phyloP scores from a whole-genome alignment of 1,140 invertebrate species.

The Leptinotarsa texana region DNA sequence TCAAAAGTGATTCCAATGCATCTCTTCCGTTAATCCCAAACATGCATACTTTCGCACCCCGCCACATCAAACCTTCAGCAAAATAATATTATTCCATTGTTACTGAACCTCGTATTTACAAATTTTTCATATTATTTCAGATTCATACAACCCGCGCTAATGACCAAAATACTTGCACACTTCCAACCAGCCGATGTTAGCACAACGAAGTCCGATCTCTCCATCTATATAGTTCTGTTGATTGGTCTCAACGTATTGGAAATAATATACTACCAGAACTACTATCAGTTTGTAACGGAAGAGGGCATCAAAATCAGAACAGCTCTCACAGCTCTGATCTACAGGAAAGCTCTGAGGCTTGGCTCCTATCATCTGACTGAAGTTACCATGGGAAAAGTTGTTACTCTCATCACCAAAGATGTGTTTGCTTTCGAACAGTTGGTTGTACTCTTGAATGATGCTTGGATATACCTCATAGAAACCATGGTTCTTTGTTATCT shows the following conservation, averaged over 20 bases:
- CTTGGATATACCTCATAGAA: constrained; percentile 83
- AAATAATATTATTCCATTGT: too few relatives aligned
- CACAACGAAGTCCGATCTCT: constrained; percentile 61
- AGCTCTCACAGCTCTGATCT: constrained; percentile 77
- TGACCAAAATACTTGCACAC: constrained; percentile 71
- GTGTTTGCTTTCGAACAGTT: constrained; percentile 73
- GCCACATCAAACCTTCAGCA: too few relatives aligned
- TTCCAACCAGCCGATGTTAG: constrained; percentile 60
- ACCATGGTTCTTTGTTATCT: constrained; percentile 75
- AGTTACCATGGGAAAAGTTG: constrained; percentile 75
- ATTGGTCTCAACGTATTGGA: constrained; percentile 61
- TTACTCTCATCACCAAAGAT: constrained; percentile 85
- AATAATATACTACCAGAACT: constrained; percentile 64
- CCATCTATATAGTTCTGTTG: constrained; percentile 67
- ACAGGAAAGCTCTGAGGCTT: constrained; percentile 76
- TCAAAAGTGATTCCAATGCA: too few relatives aligned
- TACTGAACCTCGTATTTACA: too few relatives aligned
- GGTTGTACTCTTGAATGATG: constrained; percentile 72
- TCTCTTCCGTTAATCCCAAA: too few relatives aligned
- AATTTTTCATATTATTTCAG: constrained; percentile 24
- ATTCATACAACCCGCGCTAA: constrained; percentile 51
- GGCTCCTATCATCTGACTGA: constrained; percentile 73
- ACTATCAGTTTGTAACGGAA: constrained; percentile 73
- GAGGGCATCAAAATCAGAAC: constrained; percentile 80
- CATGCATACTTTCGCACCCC: too few relatives aligned